Evolutionary conservation across 2,888 invertebrate species (phyloP).

Genomic region (Drosophila incognita): DNA sequence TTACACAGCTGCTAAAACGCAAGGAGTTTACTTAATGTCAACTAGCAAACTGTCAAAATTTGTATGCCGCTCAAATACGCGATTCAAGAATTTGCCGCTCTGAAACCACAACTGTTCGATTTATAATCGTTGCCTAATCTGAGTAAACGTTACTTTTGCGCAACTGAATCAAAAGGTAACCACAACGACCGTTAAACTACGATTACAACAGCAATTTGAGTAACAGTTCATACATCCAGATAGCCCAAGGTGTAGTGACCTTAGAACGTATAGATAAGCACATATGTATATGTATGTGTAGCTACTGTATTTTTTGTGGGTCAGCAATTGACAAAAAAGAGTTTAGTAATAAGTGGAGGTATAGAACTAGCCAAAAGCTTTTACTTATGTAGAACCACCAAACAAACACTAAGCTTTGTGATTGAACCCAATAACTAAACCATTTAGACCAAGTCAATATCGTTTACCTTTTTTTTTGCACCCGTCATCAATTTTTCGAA

Average conservation of each 20-base stretch:
- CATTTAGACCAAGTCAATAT: constrained; percentile 50
- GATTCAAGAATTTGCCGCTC: neutral
- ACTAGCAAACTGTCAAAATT: neutral
- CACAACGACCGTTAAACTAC: neutral
- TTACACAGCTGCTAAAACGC: neutral
- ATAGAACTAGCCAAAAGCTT: constrained; percentile 9
- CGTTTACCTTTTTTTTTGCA: constrained; percentile 53
- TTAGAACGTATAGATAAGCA: neutral
- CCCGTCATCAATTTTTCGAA: constrained; percentile 56
- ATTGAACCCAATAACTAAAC: constrained; percentile 46
- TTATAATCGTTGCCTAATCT: neutral
- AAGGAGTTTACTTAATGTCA: neutral
- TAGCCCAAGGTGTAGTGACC: neutral
- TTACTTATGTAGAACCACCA: neutral
- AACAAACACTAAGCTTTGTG: neutral
- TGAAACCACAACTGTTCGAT: neutral
- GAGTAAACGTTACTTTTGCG: neutral
- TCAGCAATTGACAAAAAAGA: neutral
- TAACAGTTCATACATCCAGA: neutral
- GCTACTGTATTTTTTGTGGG: neutral
- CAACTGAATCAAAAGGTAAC: neutral
- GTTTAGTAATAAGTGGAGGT: neutral
- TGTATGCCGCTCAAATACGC: neutral
- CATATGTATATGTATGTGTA: no score
- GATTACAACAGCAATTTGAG: neutral